These are phyloP conservation scores for Drosophila rhopaloa DNA, from an alignment of 1,140 invertebrate species.

Conservation along the genomic window DNA sequence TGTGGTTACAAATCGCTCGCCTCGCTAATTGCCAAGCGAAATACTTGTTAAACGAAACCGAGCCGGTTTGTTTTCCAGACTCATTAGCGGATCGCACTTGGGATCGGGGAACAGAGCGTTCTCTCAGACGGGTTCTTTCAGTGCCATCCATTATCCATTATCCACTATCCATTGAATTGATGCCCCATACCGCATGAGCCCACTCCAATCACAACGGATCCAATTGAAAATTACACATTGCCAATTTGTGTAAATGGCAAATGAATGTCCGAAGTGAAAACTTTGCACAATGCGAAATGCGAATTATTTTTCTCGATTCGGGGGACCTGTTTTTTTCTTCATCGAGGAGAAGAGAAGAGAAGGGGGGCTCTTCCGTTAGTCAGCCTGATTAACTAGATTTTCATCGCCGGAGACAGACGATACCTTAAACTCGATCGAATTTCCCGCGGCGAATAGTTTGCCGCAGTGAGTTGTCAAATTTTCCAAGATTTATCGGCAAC, in stretches of 20 bases:
- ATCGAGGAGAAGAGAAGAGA: neutral
- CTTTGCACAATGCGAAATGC: constrained; percentile 29
- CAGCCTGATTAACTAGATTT: constrained; percentile 53
- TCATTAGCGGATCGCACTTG: constrained; percentile 25
- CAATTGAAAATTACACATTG: constrained; percentile 68
- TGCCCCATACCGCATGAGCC: neutral
- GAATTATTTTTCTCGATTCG: constrained; percentile 36
- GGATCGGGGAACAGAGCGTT: constrained; percentile 21
- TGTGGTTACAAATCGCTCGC: constrained; percentile 43
- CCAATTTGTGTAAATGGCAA: constrained; percentile 55
- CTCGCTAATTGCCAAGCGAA: constrained; percentile 53
- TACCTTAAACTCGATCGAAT: constrained; percentile 8
- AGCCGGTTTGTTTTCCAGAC: constrained; percentile 29
- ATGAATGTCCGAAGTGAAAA: constrained; percentile 59
- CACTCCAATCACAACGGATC: constrained; percentile 14
- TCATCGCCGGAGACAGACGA: constrained; percentile 6
- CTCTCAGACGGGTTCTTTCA: constrained; percentile 20
- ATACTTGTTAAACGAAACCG: constrained; percentile 55
- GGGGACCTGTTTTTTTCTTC: constrained; percentile 22
- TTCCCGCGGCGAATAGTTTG: constrained; percentile 1
- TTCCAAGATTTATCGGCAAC: constrained; percentile 23
- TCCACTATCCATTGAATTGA: constrained; percentile 10
- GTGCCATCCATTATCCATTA: neutral
- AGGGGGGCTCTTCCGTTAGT: constrained; percentile 54
- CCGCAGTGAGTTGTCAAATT: constrained; percentile 22